phyloP scores from a whole-genome alignment of 2,888 invertebrate species.

The Schizotus pectinicornis region DNA sequence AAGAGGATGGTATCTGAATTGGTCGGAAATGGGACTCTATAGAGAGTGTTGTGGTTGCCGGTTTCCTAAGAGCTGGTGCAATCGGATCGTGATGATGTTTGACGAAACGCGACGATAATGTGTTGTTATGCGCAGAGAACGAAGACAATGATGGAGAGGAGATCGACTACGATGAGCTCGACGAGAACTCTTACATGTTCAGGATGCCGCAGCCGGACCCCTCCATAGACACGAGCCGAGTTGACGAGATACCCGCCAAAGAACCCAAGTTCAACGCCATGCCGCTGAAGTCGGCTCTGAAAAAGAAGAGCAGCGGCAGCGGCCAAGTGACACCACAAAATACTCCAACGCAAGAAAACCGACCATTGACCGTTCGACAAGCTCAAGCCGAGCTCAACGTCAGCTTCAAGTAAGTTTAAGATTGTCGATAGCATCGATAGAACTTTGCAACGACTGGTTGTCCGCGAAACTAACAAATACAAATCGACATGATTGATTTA shows the following conservation, averaged over 20 bases:
- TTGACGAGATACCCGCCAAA: slow-evolving; percentile 92
- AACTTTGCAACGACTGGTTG: background rate
- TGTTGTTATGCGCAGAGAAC: slow-evolving; percentile 41
- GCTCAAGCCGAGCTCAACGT: slow-evolving; percentile 71
- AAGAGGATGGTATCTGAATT: too few relatives aligned
- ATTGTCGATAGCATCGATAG: background rate
- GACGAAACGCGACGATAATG: too few relatives aligned
- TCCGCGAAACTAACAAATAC: slow-evolving; percentile 5
- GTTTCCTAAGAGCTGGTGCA: too few relatives aligned
- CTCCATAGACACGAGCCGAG: slow-evolving; percentile 78
- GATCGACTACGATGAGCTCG: slow-evolving; percentile 70
- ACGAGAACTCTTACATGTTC: slow-evolving; percentile 66
- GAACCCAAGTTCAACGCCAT: slow-evolving; percentile 87
- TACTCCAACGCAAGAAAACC: slow-evolving; percentile 75
- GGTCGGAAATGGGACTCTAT: too few relatives aligned
- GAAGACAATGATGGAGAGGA: slow-evolving; percentile 57
- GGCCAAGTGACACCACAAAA: slow-evolving; percentile 70
- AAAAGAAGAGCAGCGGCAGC: slow-evolving; percentile 72
- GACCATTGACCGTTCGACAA: slow-evolving; percentile 69
- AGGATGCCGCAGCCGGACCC: slow-evolving; percentile 69
- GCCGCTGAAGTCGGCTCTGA: slow-evolving; percentile 90
- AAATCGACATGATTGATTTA: too few relatives aligned
- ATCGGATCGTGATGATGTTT: background rate
- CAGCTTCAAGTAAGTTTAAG: slow-evolving; percentile 78
- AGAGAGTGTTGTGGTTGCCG: too few relatives aligned